Evolutionary conservation across 2,888 invertebrate genomes (phyloP), one percentile per base, ranked within the genome.

Genomic region (Drosophila nigricruria): DNA sequence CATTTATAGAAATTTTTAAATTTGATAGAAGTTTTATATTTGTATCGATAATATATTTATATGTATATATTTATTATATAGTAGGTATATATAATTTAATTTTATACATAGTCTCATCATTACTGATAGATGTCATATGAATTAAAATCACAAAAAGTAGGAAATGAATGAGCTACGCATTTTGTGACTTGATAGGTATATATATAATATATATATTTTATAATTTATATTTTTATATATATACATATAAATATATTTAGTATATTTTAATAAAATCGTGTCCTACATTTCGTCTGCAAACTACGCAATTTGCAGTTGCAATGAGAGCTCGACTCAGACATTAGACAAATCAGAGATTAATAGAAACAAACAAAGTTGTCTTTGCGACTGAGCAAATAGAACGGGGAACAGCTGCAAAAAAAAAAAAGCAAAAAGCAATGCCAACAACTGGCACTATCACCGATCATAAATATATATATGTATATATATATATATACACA

Each of bases 341-440:
- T 56, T 47, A 52, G 20, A 64, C 62, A 71, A 64, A 62, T 65
- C 53, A 49, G 60, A 75, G 81, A 78, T 80, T 80, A 78, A 75
- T 81, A 75, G 72, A 54, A 74, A 67, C 42, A 62, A 67, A 83
- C 73, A 73, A 42, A 58, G 78, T 83, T 81, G 72, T 49, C 61
- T 67, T 54, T 71, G 45, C 52, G 53, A 64, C 65, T 58, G 47
- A n/a, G 50, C 60, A 64, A 73, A 73, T 76, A 43, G 50, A 73
- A 68, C 53, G 60, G 42, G 60, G 30, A 27, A 20, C 43, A 64
- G 40, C 42, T 32, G 57, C 42, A 54, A 54, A 54, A 54, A 54
- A 25, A 30, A 50, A 34, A 23, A 23, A 45, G 8, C 3, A 45
- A 47, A 27, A 27, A 47, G 63, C 73, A 86, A 86, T 71, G 76